phyloP scores from a whole-genome alignment of 2,113 vertebrate genomes.

The Chitala chitala region DNA sequence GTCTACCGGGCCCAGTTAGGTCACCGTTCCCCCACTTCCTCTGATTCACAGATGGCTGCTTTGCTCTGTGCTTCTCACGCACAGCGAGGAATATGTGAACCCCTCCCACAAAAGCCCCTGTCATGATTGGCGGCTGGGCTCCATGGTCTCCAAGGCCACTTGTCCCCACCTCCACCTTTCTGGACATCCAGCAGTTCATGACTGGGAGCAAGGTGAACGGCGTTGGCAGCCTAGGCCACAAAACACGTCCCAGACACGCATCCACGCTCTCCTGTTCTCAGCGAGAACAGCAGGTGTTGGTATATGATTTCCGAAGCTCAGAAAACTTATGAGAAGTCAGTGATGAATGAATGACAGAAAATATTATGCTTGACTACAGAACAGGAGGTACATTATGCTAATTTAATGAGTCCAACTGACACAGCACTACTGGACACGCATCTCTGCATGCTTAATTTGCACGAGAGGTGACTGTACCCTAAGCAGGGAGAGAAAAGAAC shows the following conservation, averaged over 20 bases:
- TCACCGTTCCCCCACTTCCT: too few relatives aligned
- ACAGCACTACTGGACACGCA: not conserved
- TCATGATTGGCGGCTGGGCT: slow-evolving; percentile 58
- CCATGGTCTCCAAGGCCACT: slow-evolving; percentile 33
- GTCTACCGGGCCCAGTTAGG: too few relatives aligned
- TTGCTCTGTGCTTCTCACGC: not conserved
- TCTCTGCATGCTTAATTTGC: not conserved
- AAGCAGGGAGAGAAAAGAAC: too few relatives aligned
- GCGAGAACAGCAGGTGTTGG: not conserved
- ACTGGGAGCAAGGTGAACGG: not conserved
- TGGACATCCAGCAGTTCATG: not conserved
- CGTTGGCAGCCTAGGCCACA: too few relatives aligned
- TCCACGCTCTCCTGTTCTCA: not conserved
- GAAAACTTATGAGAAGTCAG: not conserved
- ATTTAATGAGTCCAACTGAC: not conserved
- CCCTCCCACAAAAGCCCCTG: slow-evolving; percentile 55
- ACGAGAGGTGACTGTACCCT: too few relatives aligned
- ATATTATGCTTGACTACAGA: not conserved
- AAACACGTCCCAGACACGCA: slow-evolving; percentile 5
- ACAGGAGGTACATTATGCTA: not conserved
- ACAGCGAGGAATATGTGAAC: slow-evolving; percentile 50
- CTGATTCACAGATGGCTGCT: slow-evolving; percentile 1
- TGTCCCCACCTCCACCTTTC: slow-evolving; percentile 24
- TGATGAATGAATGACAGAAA: not conserved
- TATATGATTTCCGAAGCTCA: not conserved